Conservation (phyloP, 2,113 vertebrate species). For the Fregata magnificens region DNA sequence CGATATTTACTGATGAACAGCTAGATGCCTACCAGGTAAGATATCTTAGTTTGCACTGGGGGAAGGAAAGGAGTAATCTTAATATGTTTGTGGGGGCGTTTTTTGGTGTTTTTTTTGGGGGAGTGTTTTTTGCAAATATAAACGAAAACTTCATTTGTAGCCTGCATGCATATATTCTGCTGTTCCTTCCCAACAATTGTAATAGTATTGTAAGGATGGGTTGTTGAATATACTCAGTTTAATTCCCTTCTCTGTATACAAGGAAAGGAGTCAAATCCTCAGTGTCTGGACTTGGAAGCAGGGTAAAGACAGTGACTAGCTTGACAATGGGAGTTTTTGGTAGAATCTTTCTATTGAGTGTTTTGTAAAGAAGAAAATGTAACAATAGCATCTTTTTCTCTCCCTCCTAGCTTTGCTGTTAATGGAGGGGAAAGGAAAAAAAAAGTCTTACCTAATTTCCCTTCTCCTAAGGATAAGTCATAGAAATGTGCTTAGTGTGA, state of each 20-base stretch:
- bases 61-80: not conserved
- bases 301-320: not conserved
- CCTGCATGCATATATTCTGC: not conserved
- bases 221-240: not conserved
- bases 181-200: not conserved
- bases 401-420: not conserved
- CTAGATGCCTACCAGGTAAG: conserved; percentile 95
- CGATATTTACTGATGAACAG: conserved; percentile 95
- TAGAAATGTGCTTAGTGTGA: not conserved
- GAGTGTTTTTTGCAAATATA: not conserved
- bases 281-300: not conserved
- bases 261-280: not conserved
- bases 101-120: not conserved
- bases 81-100: too few relatives aligned
- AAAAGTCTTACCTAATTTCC: not conserved
- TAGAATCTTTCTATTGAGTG: not conserved
- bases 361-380: not conserved
- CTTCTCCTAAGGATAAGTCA: not conserved
- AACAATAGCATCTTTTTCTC: not conserved
- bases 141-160: not conserved
- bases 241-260: not conserved
- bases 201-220: not conserved
- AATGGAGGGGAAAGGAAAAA: not conserved
- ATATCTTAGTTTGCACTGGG: not conserved
- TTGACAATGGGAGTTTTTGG: not conserved